Evolutionary conservation across 2,113 vertebrate species (phyloP), one percentile per base, ranked within the genome.

Genomic region (Ciconia stormi): DNA sequence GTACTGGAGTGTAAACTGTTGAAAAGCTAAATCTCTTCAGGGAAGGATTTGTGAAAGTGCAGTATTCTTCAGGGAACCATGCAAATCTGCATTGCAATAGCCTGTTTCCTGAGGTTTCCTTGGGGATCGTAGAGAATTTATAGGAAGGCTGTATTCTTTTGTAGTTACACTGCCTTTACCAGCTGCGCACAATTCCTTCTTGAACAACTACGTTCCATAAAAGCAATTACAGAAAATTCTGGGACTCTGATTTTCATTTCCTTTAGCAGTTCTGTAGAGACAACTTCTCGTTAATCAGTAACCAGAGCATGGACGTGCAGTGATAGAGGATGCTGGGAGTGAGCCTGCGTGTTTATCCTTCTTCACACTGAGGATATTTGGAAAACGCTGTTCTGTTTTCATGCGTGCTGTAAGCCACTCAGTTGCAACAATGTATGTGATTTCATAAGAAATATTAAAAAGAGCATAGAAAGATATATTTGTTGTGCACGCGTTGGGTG

Each of bases 31-130:
- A 95, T 94, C 83, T 95, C 82, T 81, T 95, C n/a, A 72, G 91
- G 94, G 72, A 44, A 80, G 63, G 72, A 81, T 95, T 89, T 82
- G 55, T 76, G 61, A 32, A 97, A 94, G 58, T 69, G 69, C 34
- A 14, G 32, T 55, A 32, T 84, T 72, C 95, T 92, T 90, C 56
- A 47, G 82, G 93, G 91, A 93, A 4, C 55, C 36, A 9, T 32
- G 59, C 59, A 92, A 71, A 93, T 94, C 84, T 90, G 82, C 74
- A 63, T 81, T 78, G 79, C 87, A 90, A 77, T 87, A 71, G 58
- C 82, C 42, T 93, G 61, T 93, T 96, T 96, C 96, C 91, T 96
- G 90, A 91, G 59, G 22, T 80, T 95, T 94, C 94, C 95, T 95
- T 30, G 12, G 94, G 93, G 93, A 94, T 88, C 53, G 10, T 1